Base-by-base conservation (phyloP, 2,888 invertebrate genomes). In the Philereme vetulata region DNA sequence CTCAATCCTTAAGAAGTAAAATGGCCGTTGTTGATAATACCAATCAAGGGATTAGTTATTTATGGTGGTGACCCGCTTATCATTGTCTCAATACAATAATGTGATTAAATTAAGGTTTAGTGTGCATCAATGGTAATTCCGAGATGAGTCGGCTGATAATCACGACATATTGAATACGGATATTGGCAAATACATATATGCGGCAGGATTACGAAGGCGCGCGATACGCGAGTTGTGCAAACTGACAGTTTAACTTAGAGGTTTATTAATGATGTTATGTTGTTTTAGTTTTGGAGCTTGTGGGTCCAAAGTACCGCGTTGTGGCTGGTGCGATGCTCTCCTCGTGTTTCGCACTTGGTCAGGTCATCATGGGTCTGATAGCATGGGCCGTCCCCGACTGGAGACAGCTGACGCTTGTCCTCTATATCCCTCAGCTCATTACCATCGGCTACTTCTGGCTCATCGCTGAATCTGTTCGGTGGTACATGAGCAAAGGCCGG, bases 341-440 rank as follows among this genome's bases (percentile, higher is more conserved):
- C 56, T 93, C 95, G 3, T 94, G 94, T 73, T 96, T 95, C 75
- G 94, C 96, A 0, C 63, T 95, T 1, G 96, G 96, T 0, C 95
- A 95, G 84, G 93, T 95, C 21, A 71, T 94, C 0, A 80, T 96
- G 62, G 96, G 95, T 0, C 77, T 94, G 36, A 85, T 95, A 5
- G 96, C 96, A 0, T 96, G 95, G 94, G 90, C 88, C 51, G 89
- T 94, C 0, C 93, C 93, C 45, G 90, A 95, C 72, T 97, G 97
- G 97, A 93, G 94, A 68, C 79, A 87, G 11, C 85, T 95, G 8
- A 93, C 96, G 5, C 90, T 95, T 10, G 90, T 94, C 0, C 85
- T 96, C n/a, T 97, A 96, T 76, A 82, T 93, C 0, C 97, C 96
- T 0, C 94, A 95, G 11, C 80, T 96, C 4, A 75, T 96, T 1